Evolutionary conservation across 2,797 vertebrate genomes (phyloP).

Genomic region (Chromis chromis): DNA sequence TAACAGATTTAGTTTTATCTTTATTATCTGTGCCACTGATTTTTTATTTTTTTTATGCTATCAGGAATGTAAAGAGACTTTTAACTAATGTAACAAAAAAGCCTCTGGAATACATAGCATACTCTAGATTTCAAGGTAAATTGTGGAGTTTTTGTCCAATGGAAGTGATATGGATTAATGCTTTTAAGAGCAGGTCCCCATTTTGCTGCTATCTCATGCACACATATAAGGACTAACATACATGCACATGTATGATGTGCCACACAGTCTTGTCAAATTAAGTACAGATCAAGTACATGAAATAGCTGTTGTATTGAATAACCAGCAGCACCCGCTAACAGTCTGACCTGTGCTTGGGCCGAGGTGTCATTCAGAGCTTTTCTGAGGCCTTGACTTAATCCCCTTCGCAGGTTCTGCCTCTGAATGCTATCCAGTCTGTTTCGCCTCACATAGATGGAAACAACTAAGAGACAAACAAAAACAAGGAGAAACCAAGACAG

Average conservation of each 20-base stretch:
- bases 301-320: background rate
- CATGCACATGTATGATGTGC: background rate
- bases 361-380: conserved; percentile 91
- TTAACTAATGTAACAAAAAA: no score
- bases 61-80: no score
- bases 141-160: background rate
- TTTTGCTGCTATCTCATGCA: background rate
- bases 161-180: background rate
- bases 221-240: background rate
- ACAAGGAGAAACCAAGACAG: conserved; percentile 16
- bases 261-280: background rate
- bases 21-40: no score
- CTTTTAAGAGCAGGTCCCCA: background rate
- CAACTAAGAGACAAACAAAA: conserved; percentile 83
- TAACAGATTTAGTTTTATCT: no score
- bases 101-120: no score
- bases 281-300: background rate
- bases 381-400: conserved; percentile 90
- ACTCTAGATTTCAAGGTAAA: background rate
- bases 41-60: no score
- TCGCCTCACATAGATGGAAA: conserved; percentile 92
- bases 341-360: conserved; percentile 89
- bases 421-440: conserved; percentile 88
- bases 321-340: conserved; percentile 14
- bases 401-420: conserved; percentile 90